Evolutionary conservation across 2,113 vertebrate genomes (phyloP).

Genomic region (Vidua macroura): DNA sequence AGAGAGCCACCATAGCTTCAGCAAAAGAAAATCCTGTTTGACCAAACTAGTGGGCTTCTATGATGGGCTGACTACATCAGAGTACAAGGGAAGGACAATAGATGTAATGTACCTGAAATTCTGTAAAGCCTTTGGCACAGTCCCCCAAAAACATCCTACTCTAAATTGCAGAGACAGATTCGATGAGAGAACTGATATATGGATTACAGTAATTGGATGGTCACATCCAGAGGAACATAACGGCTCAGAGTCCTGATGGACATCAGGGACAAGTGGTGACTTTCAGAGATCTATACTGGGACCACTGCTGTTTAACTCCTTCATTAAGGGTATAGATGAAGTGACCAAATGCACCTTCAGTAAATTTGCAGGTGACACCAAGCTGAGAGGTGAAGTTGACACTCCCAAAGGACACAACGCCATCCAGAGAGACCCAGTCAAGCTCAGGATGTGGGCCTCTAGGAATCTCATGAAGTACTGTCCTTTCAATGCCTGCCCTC

Average conservation of each 20-base stretch:
- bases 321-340: neutral
- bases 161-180: neutral
- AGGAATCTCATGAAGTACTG: neutral
- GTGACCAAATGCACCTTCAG: neutral
- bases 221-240: neutral
- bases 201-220: fast-evolving
- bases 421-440: neutral
- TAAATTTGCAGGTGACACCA: neutral
- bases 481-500: neutral
- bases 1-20: neutral
- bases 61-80: neutral
- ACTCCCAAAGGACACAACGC: neutral
- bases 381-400: neutral
- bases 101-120: neutral
- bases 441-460: neutral
- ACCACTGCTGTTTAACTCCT: neutral
- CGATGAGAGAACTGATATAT: neutral
- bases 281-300: no score
- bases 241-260: neutral
- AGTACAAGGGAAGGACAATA: neutral
- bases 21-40: neutral
- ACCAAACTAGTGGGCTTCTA: neutral
- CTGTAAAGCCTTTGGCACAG: neutral
- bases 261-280: neutral
- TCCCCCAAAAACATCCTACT: neutral